Base-by-base conservation (phyloP, 2,113 vertebrate genomes). In the Arizona elegans region DNA sequence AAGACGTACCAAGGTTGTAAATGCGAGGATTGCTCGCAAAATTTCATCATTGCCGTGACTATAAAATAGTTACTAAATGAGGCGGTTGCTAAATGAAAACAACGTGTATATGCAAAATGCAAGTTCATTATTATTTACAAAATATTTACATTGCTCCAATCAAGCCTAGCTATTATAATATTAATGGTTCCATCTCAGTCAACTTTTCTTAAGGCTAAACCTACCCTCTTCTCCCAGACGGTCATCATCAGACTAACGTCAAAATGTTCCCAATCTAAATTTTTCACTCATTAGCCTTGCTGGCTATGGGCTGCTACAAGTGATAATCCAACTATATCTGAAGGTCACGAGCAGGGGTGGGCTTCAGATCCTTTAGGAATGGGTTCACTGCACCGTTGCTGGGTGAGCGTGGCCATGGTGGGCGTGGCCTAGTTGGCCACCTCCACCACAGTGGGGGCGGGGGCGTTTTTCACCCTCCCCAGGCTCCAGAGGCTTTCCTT, bases 381-480 rank as follows among this genome's bases (percentile, higher is more conserved):
- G 5, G 47, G 47, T 50, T 50, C 47, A 0, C 47, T 50, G 47
- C 47, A 5, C 47, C 1, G 47, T 50, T 50, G 47, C 47, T 50
- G 47, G 47, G 47, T 50, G 7, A 6, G 47, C 6, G 5, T 50
- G 47, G 47, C 47, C 47, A 50, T 5, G 4, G 43, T 47, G 43
- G 43, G 43, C 43, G 43, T 47, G 43, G 43, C 47, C 47, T 50
- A 50, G 47, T 50, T 7, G 47, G 47, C 47, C 47, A 50, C 47
- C 47, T 50, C 5, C 6, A 50, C 6, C 47, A 50, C 0, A 7
- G 47, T 7, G 5, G 5, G 47, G 0, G 5, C 3, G 47, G 5
- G 6, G 47, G 47, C 1, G 47, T 6, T 50, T 50, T 50, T 50
- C 1, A 7, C 47, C 47, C 47, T 50, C 47, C 47, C 6, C 47